Percentiles rank a stretch among this genome's conserved stretches.
phyloP scores from a whole-genome alignment of 1,140 invertebrate genomes.

The Papilio helenus region DNA sequence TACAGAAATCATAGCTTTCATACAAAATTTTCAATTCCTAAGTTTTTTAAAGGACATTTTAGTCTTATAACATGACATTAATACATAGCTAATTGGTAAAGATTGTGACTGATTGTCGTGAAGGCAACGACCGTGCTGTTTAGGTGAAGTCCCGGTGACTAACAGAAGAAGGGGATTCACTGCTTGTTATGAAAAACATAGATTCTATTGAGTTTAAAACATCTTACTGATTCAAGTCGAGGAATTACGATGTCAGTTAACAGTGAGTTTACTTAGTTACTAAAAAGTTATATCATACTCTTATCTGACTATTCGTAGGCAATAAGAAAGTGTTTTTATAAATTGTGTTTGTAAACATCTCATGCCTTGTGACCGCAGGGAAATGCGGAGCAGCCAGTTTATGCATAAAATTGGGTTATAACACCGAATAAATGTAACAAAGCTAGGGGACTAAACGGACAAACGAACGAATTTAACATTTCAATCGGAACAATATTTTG shows the following conservation, averaged over 20 bases:
- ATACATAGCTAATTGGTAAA: not conserved
- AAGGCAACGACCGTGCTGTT: not conserved
- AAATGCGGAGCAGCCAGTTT: not conserved
- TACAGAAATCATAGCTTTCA: not conserved
- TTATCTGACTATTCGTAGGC: not conserved
- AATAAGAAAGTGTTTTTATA: not conserved
- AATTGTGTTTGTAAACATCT: not conserved
- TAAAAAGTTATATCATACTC: not conserved
- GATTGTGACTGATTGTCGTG: not conserved
- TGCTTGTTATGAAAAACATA: not conserved
- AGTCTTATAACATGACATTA: not conserved
- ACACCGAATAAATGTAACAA: conserved; percentile 5
- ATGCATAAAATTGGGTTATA: conserved; percentile 2
- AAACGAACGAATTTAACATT: too few relatives aligned
- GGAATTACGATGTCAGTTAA: too few relatives aligned
- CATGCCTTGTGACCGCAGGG: not conserved
- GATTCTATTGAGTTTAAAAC: too few relatives aligned
- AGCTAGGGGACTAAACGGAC: not conserved
- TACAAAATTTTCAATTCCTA: not conserved
- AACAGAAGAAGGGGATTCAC: not conserved
- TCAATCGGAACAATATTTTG: not conserved
- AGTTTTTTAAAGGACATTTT: not conserved
- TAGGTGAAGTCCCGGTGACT: not conserved
- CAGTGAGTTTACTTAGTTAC: not conserved
- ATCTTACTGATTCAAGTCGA: too few relatives aligned